Evolutionary conservation across 2,113 vertebrate species (phyloP).

Genomic region (Pseudolaguvia tuberculata): DNA sequence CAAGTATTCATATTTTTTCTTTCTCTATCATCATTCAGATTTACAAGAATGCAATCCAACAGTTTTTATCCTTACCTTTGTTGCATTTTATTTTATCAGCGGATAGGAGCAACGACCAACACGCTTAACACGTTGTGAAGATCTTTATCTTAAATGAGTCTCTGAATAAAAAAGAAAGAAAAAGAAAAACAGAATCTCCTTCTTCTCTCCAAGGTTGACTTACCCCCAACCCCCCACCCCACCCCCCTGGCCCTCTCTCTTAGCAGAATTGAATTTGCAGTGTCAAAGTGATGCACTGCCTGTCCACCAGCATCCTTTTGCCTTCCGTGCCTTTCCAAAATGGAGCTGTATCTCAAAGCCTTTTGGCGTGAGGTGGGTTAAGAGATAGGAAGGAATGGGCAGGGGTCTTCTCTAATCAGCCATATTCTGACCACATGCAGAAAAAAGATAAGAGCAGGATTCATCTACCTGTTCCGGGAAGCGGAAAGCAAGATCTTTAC

Average conservation of each 20-base stretch:
- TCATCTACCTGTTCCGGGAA: constrained; percentile 37
- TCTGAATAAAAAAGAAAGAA: neutral
- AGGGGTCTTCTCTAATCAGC: constrained; percentile 42
- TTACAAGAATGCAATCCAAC: neutral
- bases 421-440: constrained; percentile 39
- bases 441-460: constrained; percentile 44
- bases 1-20: neutral
- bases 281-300: constrained; percentile 42
- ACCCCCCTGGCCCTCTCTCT: no score
- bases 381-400: constrained; percentile 18
- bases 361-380: constrained; percentile 19
- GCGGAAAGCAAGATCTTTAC: constrained; percentile 12
- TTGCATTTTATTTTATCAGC: neutral
- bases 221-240: no score
- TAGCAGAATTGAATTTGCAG: constrained; percentile 33
- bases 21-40: neutral
- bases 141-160: constrained; percentile 27
- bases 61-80: constrained; percentile 8
- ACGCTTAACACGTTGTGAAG: constrained; percentile 1
- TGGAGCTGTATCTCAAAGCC: constrained; percentile 20
- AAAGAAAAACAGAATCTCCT: neutral
- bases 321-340: constrained; percentile 20
- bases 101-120: constrained; percentile 5
- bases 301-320: constrained; percentile 36
- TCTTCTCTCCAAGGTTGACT: constrained; percentile 5